Evolutionary conservation across 2,888 invertebrate genomes (phyloP).

Genomic region (Cyclophora punctaria): DNA sequence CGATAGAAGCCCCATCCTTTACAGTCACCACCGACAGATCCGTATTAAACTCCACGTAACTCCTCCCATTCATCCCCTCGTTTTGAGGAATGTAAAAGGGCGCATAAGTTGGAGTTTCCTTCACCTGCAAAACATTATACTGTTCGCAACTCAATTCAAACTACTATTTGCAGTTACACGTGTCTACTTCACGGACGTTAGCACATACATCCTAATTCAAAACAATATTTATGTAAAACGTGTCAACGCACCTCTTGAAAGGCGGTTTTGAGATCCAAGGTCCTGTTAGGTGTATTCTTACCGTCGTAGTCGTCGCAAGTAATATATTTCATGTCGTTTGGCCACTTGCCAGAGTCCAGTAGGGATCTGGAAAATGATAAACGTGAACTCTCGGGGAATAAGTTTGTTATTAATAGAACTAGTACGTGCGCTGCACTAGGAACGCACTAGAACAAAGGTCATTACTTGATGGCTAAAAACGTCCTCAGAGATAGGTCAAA

Average conservation of each 20-base stretch:
- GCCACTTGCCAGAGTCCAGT: slow-evolving; percentile 83
- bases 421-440: slow-evolving; percentile 41
- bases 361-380: slow-evolving; percentile 77
- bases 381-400: slow-evolving; percentile 58
- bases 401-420: slow-evolving; percentile 57
- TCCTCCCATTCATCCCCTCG: slow-evolving; percentile 80
- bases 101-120: slow-evolving; percentile 82
- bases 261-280: slow-evolving; percentile 80
- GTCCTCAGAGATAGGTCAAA: slow-evolving; percentile 87
- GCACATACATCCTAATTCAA: neutral
- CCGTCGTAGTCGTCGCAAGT: slow-evolving; percentile 87
- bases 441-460: slow-evolving; percentile 44
- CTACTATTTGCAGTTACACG: neutral
- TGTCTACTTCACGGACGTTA: too few relatives aligned
- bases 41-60: slow-evolving; percentile 84
- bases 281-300: slow-evolving; percentile 82
- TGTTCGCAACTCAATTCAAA: neutral
- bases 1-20: slow-evolving; percentile 82
- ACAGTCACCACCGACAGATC: slow-evolving; percentile 82
- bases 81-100: slow-evolving; percentile 77
- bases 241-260: slow-evolving; percentile 77
- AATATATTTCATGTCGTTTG: slow-evolving; percentile 81
- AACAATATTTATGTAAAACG: slow-evolving; percentile 7
- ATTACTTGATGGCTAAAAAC: slow-evolving; percentile 83
- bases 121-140: slow-evolving; percentile 45